phyloP scores from a whole-genome alignment of 2,888 invertebrate genomes.

The Troilus luridus region DNA sequence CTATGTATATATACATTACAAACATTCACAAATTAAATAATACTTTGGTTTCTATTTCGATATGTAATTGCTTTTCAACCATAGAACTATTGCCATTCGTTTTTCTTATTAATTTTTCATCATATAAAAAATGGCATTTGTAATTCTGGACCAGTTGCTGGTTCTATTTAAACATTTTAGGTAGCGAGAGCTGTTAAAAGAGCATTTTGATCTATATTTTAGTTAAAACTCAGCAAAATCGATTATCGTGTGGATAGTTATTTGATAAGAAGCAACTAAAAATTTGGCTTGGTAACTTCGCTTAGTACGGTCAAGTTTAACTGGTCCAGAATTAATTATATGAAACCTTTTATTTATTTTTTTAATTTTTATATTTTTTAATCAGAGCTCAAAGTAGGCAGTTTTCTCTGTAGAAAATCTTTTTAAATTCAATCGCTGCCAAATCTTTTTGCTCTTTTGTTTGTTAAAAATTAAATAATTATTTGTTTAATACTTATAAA shows the following conservation, averaged over 20 bases:
- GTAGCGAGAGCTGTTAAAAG: neutral
- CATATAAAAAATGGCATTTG: neutral
- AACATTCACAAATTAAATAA: slow-evolving; percentile 38
- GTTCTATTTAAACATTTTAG: neutral
- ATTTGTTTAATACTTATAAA: slow-evolving; percentile 16
- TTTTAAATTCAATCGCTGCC: slow-evolving; percentile 41
- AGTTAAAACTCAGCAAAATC: neutral
- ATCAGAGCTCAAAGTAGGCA: slow-evolving; percentile 45
- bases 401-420: slow-evolving; percentile 12
- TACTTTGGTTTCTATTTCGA: slow-evolving; percentile 53
- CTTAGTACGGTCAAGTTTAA: neutral
- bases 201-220: neutral
- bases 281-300: neutral
- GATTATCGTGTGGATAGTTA: neutral
- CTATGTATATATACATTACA: slow-evolving; percentile 54
- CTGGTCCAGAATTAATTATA: slow-evolving; percentile 5
- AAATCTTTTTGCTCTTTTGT: neutral
- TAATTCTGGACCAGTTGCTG: slow-evolving; percentile 10
- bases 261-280: neutral
- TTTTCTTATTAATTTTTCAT: slow-evolving; percentile 38
- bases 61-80: slow-evolving; percentile 57
- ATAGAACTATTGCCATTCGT: slow-evolving; percentile 54
- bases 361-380: neutral
- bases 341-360: neutral
- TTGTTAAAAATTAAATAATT: slow-evolving; percentile 32